phyloP scores from a whole-genome alignment of 1,140 invertebrate species.

The Drosophila pachea region DNA sequence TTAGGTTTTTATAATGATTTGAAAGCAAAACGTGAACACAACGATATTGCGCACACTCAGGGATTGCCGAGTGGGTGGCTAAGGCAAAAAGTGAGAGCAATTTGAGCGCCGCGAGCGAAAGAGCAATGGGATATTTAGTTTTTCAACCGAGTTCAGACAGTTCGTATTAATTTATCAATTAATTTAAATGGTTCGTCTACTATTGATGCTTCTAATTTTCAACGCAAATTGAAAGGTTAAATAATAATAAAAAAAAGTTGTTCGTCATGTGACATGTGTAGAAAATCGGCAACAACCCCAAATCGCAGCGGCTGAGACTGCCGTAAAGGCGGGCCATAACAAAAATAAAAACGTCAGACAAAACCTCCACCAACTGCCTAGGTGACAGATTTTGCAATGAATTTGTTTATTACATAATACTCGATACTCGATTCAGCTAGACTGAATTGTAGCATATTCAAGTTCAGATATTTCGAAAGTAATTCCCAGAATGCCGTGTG shows the following conservation, averaged over 20 bases:
- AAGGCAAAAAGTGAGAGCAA: constrained; percentile 15
- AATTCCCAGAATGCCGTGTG: constrained; percentile 34
- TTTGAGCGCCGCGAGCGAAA: constrained; percentile 20
- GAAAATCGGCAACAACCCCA: background rate
- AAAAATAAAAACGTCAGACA: constrained; percentile 17
- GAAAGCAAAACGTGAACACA: constrained; percentile 16
- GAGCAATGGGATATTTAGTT: constrained; percentile 56
- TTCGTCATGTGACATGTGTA: constrained; percentile 54
- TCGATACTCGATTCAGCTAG: constrained; percentile 12
- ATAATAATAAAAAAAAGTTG: constrained; percentile 11
- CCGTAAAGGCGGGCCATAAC: constrained; percentile 1
- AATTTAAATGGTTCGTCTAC: constrained; percentile 50
- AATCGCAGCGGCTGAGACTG: constrained; percentile 5
- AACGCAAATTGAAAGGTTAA: constrained; percentile 18
- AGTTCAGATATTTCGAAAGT: constrained; percentile 23
- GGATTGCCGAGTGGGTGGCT: constrained; percentile 49
- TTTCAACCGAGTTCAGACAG: constrained; percentile 60
- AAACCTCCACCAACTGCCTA: constrained; percentile 50
- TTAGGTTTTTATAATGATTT: constrained; percentile 42
- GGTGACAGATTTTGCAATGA: constrained; percentile 48
- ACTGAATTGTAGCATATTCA: constrained; percentile 28
- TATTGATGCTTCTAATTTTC: constrained; percentile 27
- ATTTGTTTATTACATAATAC: constrained; percentile 67
- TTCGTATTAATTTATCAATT: constrained; percentile 71
- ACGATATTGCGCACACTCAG: constrained; percentile 52